A percentile compares a stretch with the other conserved stretches of the same genome.
Evolutionary conservation across 2,797 vertebrate genomes (phyloP).

Genomic region (Cryptoblepharus egeriae): DNA sequence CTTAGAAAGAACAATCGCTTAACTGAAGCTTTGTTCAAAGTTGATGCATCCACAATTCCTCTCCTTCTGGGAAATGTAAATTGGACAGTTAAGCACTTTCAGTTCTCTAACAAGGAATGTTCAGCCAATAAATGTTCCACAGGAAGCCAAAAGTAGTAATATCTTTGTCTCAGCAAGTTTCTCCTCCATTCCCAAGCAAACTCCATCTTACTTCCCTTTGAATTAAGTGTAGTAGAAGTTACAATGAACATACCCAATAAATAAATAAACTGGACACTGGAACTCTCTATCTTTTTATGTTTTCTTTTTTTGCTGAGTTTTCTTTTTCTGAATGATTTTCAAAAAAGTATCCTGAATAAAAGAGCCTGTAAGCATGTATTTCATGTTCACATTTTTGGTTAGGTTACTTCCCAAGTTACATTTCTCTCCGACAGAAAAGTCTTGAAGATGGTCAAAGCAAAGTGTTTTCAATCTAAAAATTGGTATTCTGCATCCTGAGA

Average conservation of each 20-base stretch:
- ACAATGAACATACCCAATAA: background rate
- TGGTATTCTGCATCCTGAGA: background rate
- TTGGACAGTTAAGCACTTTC: slow-evolving; percentile 16
- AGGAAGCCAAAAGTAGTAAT: slow-evolving; percentile 11
- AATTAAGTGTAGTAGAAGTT: background rate
- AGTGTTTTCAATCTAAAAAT: background rate
- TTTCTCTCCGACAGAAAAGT: background rate
- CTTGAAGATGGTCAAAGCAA: background rate
- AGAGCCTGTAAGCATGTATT: background rate
- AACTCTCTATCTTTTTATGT: background rate
- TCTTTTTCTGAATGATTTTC: too few species aligned
- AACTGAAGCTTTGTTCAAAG: slow-evolving; percentile 3
- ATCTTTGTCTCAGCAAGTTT: slow-evolving; percentile 1
- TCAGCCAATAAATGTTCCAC: slow-evolving; percentile 26
- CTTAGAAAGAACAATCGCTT: slow-evolving; percentile 1
- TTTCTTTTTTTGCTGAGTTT: background rate
- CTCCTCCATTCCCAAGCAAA: too few species aligned
- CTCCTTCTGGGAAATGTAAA: slow-evolving; percentile 18
- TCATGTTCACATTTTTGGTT: background rate
- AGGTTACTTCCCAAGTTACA: background rate
- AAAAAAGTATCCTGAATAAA: background rate
- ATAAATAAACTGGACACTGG: background rate
- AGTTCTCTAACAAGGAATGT: slow-evolving; percentile 33
- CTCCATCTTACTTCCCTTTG: background rate
- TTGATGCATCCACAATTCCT: background rate